phyloP scores from a whole-genome alignment of 2,113 vertebrate genomes.

The Tupaia chinensis region DNA sequence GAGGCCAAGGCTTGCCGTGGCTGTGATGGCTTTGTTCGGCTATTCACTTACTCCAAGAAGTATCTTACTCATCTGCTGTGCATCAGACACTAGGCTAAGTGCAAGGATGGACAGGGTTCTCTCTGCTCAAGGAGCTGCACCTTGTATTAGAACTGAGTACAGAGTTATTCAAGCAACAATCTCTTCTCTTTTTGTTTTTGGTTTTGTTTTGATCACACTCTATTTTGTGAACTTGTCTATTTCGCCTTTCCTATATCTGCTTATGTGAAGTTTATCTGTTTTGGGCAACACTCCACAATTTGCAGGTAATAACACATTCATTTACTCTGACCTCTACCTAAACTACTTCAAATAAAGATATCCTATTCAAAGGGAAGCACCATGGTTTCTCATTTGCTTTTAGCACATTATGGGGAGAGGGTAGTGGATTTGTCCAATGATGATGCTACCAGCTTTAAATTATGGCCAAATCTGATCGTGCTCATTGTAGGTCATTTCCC shows the following conservation, averaged over 20 bases:
- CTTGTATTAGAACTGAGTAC: fast-evolving
- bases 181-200: not conserved
- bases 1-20: fast-evolving
- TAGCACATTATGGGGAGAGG: not conserved
- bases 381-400: not conserved
- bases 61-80: no score
- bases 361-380: not conserved
- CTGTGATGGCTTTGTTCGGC: fast-evolving
- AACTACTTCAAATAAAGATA: not conserved
- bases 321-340: not conserved
- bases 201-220: not conserved
- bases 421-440: not conserved
- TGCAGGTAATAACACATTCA: not conserved
- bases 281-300: not conserved
- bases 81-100: not conserved
- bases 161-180: not conserved
- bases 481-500: not conserved
- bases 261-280: not conserved
- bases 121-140: no score
- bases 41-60: not conserved
- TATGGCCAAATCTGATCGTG: not conserved
- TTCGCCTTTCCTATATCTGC: not conserved
- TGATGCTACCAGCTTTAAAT: not conserved
- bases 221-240: not conserved
- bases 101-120: not conserved